A percentile compares a stretch with the other conserved stretches of the same genome.
Conservation (phyloP, 2,113 vertebrate genomes). For the Chiloscyllium plagiosum region DNA sequence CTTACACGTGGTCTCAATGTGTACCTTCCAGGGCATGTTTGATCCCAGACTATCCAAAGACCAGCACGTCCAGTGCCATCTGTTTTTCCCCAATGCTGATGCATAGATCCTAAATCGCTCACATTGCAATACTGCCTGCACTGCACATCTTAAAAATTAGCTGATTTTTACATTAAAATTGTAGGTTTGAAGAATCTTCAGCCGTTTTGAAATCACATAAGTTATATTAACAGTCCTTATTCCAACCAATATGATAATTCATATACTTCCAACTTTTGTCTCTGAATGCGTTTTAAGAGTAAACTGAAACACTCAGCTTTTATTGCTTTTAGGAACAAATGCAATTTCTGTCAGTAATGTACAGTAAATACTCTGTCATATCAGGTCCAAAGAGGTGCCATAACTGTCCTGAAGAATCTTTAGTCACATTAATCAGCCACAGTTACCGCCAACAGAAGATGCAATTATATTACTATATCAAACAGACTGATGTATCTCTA, state of each 20-base stretch:
- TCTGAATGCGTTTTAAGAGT: conserved; percentile 46
- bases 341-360: conserved; percentile 42
- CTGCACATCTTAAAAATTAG: conserved; percentile 45
- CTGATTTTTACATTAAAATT: conserved; percentile 46
- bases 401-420: conserved; percentile 59
- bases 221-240: not conserved
- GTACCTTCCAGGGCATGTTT: too few species aligned
- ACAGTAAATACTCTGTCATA: conserved; percentile 52
- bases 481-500: conserved; percentile 52
- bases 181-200: conserved; percentile 43
- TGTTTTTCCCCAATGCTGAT: not conserved
- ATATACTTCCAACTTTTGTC: conserved; percentile 42
- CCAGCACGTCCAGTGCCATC: too few species aligned
- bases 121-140: conserved; percentile 9
- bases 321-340: conserved; percentile 51
- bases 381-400: conserved; percentile 49
- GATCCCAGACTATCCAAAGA: too few species aligned
- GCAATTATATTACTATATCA: conserved; percentile 54
- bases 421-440: conserved; percentile 59
- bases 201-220: conserved; percentile 4
- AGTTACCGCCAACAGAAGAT: conserved; percentile 57
- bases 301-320: conserved; percentile 47
- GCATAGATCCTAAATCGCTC: not conserved
- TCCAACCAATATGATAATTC: not conserved
- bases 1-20: too few species aligned